Conservation (phyloP, 2,888 invertebrate genomes). For the Spilosoma lubricipeda region DNA sequence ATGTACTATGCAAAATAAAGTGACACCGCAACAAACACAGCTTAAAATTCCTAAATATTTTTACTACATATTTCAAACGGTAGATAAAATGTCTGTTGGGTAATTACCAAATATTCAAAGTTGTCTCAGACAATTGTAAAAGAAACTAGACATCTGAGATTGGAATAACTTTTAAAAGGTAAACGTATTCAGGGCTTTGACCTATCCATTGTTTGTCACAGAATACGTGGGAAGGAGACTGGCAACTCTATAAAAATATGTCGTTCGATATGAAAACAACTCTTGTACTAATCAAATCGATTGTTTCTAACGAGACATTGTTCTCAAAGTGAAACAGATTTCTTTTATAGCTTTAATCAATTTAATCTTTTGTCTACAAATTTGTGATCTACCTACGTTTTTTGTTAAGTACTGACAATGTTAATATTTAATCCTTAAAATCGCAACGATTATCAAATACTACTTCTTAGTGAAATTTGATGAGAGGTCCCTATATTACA, state of each 20-base stretch:
- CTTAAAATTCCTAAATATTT: not conserved
- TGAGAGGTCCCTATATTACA: too few relatives aligned
- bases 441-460: too few relatives aligned
- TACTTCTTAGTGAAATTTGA: not conserved
- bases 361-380: not conserved
- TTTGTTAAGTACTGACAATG: too few relatives aligned
- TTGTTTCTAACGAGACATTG: not conserved
- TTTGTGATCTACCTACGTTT: too few relatives aligned
- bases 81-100: not conserved
- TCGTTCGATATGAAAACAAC: not conserved
- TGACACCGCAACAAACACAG: too few relatives aligned
- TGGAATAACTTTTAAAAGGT: not conserved
- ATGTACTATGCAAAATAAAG: not conserved
- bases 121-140: not conserved
- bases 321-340: not conserved
- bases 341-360: not conserved
- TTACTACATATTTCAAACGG: not conserved
- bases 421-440: too few relatives aligned
- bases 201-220: not conserved
- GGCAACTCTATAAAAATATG: not conserved
- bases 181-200: conserved; percentile 2
- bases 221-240: not conserved
- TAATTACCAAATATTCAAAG: not conserved
- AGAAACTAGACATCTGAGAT: not conserved
- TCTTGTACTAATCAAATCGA: not conserved